A percentile compares a stretch with the other conserved stretches of the same genome.
Conservation (phyloP, 2,113 vertebrate species). For the Philantomba maxwellii region DNA sequence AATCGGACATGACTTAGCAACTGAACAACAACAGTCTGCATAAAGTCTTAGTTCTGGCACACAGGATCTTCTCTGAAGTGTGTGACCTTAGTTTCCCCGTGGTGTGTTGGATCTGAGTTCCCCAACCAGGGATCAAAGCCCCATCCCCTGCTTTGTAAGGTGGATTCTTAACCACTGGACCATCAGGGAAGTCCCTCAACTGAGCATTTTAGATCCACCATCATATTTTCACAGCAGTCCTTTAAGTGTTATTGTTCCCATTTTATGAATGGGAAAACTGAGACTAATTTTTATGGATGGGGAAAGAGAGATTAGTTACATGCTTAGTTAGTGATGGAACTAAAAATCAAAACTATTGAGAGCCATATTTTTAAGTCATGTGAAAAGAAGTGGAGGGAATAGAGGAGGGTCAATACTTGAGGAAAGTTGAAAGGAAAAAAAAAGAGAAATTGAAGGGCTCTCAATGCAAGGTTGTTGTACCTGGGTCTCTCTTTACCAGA, state of each 20-base stretch:
- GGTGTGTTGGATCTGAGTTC: not conserved
- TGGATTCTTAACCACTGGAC: not conserved
- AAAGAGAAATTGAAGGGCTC: not conserved
- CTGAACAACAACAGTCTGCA: not conserved
- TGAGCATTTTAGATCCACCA: not conserved
- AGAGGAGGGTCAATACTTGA: not conserved
- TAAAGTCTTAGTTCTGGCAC: not conserved
- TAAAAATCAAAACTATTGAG: not conserved
- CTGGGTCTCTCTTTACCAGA: not conserved
- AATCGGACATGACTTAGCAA: accelerated
- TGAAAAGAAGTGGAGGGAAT: not conserved
- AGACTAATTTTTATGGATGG: not conserved
- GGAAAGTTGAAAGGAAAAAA: not conserved
- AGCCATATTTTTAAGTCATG: not conserved
- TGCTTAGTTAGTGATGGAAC: not conserved
- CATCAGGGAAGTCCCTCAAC: not conserved
- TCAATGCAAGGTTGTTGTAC: accelerated
- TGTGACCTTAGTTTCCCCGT: not conserved
- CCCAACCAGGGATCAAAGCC: not conserved
- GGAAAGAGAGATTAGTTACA: not conserved
- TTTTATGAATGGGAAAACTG: not conserved
- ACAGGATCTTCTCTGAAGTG: not conserved
- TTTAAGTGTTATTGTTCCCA: not conserved
- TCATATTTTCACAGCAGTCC: not conserved
- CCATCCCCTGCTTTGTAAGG: not conserved